These are phyloP conservation scores for Bambusicola thoracicus DNA, from an alignment of 2,113 vertebrate species.

Conservation along the genomic window DNA sequence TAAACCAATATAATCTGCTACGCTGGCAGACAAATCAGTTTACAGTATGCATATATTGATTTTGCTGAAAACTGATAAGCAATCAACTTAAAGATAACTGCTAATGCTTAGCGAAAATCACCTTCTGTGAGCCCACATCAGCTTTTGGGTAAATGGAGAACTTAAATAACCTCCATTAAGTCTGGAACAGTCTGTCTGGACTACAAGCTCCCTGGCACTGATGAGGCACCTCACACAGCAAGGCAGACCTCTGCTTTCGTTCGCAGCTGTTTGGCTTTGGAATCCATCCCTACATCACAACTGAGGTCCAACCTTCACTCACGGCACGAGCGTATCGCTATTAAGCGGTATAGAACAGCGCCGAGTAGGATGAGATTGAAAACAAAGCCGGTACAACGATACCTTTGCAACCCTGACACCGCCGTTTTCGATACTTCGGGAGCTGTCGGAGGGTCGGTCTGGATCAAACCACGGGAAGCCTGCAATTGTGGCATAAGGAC, in stretches of 20 bases:
- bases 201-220: not conserved
- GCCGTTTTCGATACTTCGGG: not conserved
- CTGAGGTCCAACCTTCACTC: not conserved
- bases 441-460: not conserved
- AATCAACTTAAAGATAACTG: not conserved
- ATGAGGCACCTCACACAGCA: not conserved
- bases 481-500: not conserved
- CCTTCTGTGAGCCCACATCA: fast-evolving
- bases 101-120: not conserved
- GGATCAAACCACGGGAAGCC: not conserved
- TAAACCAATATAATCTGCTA: not conserved
- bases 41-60: not conserved
- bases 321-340: fast-evolving
- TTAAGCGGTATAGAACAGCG: not conserved
- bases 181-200: not conserved
- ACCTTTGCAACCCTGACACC: not conserved
- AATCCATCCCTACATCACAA: not conserved
- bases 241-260: not conserved
- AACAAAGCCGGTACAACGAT: fast-evolving
- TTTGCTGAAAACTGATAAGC: not conserved
- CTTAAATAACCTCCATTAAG: not conserved
- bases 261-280: not conserved
- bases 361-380: fast-evolving
- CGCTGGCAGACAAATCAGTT: not conserved
- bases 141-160: not conserved